These are phyloP conservation scores for Cyphomyrmex costatus DNA, from an alignment of 1,140 invertebrate species.

Conservation along the genomic window DNA sequence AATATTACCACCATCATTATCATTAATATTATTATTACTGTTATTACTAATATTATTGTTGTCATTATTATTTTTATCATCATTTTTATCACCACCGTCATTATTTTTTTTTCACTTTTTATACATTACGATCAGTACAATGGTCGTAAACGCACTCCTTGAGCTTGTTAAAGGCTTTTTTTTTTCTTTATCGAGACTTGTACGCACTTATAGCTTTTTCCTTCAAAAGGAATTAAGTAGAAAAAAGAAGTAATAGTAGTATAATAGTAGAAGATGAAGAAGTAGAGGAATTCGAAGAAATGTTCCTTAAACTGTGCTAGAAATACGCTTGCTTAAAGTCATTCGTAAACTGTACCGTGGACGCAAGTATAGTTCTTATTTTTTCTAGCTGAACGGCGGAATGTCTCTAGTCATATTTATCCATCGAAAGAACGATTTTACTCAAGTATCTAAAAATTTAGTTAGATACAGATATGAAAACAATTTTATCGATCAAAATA, in stretches of 20 bases:
- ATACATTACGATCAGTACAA: conserved; percentile 68
- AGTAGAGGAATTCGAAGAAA: conserved; percentile 66
- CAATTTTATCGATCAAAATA: no score
- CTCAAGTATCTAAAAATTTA: no score
- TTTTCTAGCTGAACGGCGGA: conserved; percentile 69
- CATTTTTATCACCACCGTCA: conserved; percentile 46
- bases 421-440: no score
- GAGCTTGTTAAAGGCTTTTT: conserved; percentile 73
- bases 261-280: conserved; percentile 59
- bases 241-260: conserved; percentile 68
- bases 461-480: no score
- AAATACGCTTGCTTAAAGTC: conserved; percentile 69
- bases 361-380: conserved; percentile 72
- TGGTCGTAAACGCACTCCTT: conserved; percentile 73
- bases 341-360: conserved; percentile 72
- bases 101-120: conserved; percentile 51
- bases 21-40: conserved; percentile 46
- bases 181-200: conserved; percentile 65
- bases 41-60: conserved; percentile 54
- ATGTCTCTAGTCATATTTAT: conserved; percentile 49
- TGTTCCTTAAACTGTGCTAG: conserved; percentile 66
- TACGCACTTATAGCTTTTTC: conserved; percentile 58
- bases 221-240: conserved; percentile 66
- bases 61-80: conserved; percentile 36
- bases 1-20: conserved; percentile 17